Conservation (phyloP, 1,140 invertebrate species). For the Liolophura sinensis region DNA sequence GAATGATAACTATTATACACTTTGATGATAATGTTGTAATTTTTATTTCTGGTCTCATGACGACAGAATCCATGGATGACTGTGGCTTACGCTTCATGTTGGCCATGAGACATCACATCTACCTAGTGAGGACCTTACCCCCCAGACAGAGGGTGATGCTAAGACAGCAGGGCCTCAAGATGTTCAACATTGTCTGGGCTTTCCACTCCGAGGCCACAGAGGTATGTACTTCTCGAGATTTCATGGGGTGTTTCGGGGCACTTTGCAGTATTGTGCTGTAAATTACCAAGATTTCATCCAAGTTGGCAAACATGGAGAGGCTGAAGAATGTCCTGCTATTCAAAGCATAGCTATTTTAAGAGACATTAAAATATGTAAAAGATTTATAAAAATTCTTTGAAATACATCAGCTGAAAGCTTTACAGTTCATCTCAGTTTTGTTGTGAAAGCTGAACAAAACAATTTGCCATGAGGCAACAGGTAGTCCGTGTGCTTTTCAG, state of each 20-base stretch:
- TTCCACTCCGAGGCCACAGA: constrained; percentile 99
- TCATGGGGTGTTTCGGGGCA: too few relatives aligned
- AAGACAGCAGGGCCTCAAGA: constrained; percentile 86
- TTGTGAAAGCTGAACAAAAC: too few relatives aligned
- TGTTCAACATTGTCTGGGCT: constrained; percentile 96
- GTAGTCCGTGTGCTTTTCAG: too few relatives aligned
- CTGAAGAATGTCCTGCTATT: neutral
- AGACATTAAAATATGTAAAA: too few relatives aligned
- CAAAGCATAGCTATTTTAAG: neutral
- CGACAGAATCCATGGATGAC: constrained; percentile 88
- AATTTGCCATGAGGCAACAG: too few relatives aligned
- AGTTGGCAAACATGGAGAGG: neutral
- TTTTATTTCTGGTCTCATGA: neutral
- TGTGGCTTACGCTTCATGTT: constrained; percentile 95
- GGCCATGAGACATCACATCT: constrained; percentile 97
- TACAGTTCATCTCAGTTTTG: too few relatives aligned
- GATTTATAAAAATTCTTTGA: too few relatives aligned
- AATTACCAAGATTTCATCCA: neutral
- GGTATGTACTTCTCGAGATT: constrained; percentile 53
- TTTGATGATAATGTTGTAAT: neutral
- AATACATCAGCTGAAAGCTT: too few relatives aligned
- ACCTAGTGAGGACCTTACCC: constrained; percentile 89
- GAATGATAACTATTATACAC: too few relatives aligned
- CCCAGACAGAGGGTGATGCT: constrained; percentile 83
- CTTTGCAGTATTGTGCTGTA: neutral